Evolutionary conservation across 2,797 vertebrate genomes (phyloP), one percentile per base, ranked within the genome.

Genomic region (Sylvia borin): DNA sequence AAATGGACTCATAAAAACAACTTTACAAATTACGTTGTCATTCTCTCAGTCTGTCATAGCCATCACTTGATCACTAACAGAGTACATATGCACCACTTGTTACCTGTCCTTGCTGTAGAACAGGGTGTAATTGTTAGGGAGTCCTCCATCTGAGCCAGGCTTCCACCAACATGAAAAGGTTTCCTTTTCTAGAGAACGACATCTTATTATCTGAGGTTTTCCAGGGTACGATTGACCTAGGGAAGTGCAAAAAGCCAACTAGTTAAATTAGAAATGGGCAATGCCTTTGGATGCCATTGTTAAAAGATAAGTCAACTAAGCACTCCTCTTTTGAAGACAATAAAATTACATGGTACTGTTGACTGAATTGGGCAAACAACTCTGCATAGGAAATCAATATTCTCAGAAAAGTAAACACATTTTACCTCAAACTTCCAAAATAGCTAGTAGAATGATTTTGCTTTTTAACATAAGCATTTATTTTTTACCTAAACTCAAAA

Each of bases 101-200:
- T 95, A 97, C 94, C 96, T 97, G 94, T 94, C 98, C 95, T 98
- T 98, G 95, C 92, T 97, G 94, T 99, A 99, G 95, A 97, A 98
- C 64, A 99, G 97, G 3, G 98, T 98, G 22, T 99, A 98, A 67
- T 98, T 99, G 36, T 98, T 99, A 61, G 98, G 97, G 85, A 98
- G 97, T 54, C 98, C 99, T 50, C 99, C 98, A 43, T 99, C 98
- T 19, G 97, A 94, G 25, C 98, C 98, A 3, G 98, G 98, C 60
- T 98, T 97, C 99, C 99, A 99, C 99, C 99, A 99, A 95, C 99
- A 99, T 47, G 98, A 99, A 95, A 99, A 99, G 2, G 99, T 99
- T 97, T 99, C 99, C 94, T 99, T 99, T 90, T 99, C 99, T 11
- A 98, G 98, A 54, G 99, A 99, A 75, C 98, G 98, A 65, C 99